A percentile compares a stretch with the other conserved stretches of the same genome.
Conservation (phyloP, 2,113 vertebrate species). For the Terrapene triunguis region DNA sequence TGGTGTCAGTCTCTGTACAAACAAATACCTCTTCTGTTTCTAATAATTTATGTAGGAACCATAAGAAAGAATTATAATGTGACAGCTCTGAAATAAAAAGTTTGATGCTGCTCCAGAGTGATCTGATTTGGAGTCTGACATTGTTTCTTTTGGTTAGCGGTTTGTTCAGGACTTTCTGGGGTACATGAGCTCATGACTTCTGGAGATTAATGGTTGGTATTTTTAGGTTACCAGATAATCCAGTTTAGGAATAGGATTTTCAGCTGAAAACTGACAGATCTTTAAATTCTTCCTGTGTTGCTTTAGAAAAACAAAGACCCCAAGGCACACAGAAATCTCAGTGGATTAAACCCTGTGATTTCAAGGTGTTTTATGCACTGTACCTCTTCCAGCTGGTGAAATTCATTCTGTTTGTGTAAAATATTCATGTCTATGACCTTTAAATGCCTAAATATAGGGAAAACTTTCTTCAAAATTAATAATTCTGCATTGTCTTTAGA, state of each 20-base stretch:
- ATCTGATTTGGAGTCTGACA: constrained; percentile 62
- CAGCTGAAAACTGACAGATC: constrained; percentile 21
- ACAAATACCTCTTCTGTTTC: constrained; percentile 8
- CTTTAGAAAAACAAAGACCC: not conserved
- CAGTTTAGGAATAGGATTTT: constrained; percentile 51
- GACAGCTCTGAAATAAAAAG: constrained; percentile 42
- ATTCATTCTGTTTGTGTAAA: not conserved
- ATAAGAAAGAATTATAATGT: constrained; percentile 46
- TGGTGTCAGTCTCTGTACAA: not conserved
- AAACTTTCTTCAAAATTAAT: not conserved
- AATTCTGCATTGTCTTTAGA: not conserved
- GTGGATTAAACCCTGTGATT: not conserved
- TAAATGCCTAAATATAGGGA: not conserved
- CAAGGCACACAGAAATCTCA: not conserved
- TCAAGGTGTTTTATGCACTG: not conserved
- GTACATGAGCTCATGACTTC: constrained; percentile 42
- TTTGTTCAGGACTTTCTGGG: constrained; percentile 42
- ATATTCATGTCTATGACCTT: not conserved
- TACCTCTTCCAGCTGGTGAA: not conserved
- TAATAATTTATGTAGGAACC: constrained; percentile 33
- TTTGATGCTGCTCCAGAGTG: constrained; percentile 39
- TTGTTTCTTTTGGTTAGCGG: constrained; percentile 48
- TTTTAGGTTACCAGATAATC: constrained; percentile 58
- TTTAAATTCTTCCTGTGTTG: constrained; percentile 27
- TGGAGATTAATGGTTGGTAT: constrained; percentile 49